A percentile compares a stretch with the other conserved stretches of the same genome.
Conservation (phyloP, 2,797 vertebrate genomes). For the Leptatherina wallacei region DNA sequence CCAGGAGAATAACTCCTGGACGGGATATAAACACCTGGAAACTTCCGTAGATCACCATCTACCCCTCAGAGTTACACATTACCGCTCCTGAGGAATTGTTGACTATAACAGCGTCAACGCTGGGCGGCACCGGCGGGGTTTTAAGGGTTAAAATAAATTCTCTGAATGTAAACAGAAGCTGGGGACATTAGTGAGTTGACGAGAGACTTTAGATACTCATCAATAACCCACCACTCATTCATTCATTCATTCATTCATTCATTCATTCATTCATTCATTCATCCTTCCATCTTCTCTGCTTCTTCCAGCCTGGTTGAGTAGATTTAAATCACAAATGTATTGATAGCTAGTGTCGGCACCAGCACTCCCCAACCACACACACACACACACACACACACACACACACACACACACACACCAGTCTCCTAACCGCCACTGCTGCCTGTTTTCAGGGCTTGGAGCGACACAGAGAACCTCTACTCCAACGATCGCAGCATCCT, state of each 20-base stretch:
- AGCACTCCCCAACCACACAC: not conserved
- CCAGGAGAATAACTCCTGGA: no score
- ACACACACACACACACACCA: conserved; percentile 11
- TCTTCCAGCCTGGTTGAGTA: conserved; percentile 18
- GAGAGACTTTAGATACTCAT: conserved; percentile 51
- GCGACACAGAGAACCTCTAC: conserved; percentile 90
- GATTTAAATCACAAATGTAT: not conserved
- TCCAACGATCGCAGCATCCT: conserved; percentile 95
- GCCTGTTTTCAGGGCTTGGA: conserved; percentile 96
- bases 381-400: conserved; percentile 14
- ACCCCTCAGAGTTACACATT: not conserved
- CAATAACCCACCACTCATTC: conserved; percentile 51
- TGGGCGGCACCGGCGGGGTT: not conserved
- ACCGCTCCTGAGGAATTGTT: no score
- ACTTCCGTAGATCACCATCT: not conserved
- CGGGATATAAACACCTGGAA: not conserved
- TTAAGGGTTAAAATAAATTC: not conserved
- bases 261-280: conserved; percentile 44
- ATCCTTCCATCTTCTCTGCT: conserved; percentile 44
- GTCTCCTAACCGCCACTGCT: conserved; percentile 77
- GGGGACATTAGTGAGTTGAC: not conserved
- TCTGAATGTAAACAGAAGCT: rapidly evolving
- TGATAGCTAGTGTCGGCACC: conserved; percentile 14
- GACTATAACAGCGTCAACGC: no score
- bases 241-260: conserved; percentile 45